phyloP scores from a whole-genome alignment of 2,113 vertebrate species.

The Macroglossus sobrinus region DNA sequence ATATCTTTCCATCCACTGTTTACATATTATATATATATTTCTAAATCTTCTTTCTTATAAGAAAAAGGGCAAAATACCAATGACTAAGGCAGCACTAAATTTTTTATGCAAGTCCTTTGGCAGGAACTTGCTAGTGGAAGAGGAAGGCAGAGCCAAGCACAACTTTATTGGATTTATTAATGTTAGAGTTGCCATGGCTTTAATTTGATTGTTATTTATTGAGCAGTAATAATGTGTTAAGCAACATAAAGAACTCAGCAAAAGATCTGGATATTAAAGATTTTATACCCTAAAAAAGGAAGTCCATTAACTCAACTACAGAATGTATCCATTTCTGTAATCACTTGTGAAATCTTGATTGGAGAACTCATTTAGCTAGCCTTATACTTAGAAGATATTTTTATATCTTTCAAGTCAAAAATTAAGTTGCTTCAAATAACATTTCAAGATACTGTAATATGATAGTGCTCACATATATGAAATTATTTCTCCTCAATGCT shows the following conservation, averaged over 20 bases:
- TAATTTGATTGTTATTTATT: conserved; percentile 31
- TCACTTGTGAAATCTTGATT: conserved; percentile 48
- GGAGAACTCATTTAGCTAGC: conserved; percentile 27
- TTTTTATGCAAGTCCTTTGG: background rate
- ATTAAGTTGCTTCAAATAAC: conserved; percentile 24
- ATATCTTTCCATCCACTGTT: background rate
- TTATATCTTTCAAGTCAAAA: conserved; percentile 46
- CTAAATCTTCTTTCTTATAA: background rate
- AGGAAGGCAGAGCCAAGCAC: background rate
- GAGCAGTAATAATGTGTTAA: conserved; percentile 1
- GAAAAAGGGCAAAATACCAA: background rate
- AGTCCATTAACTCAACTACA: conserved; percentile 26
- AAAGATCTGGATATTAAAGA: conserved; percentile 27
- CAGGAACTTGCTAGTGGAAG: background rate
- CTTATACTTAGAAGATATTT: conserved; percentile 37
- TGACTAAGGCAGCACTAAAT: background rate
- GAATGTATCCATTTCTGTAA: conserved; percentile 35
- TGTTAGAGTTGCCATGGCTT: background rate
- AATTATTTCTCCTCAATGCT: background rate
- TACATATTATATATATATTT: conserved; percentile 6
- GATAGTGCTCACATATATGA: background rate
- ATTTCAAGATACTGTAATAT: conserved; percentile 22
- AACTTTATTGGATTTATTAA: background rate
- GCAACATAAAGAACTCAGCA: background rate
- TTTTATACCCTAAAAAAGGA: conserved; percentile 26